Base-by-base conservation (phyloP, 2,888 invertebrate species). In the Spodoptera picta region DNA sequence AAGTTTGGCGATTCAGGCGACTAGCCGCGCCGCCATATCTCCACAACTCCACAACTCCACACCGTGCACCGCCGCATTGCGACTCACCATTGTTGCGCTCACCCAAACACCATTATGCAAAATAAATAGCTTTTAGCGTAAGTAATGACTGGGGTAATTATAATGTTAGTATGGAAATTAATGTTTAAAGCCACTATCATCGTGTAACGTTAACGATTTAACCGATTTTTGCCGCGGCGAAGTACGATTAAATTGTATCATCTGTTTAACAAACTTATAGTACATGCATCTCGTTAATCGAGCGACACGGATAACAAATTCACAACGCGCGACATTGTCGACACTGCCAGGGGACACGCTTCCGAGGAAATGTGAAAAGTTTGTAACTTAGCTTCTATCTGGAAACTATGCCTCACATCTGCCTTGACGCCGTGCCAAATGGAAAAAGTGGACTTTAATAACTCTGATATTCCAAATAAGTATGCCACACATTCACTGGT, bases 311-410 rank as follows among this genome's bases (percentile, higher is more conserved):
- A 87, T 89, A 90, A 88, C 83, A 87, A 87, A 90, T 89, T 88
- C 87, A 81, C 83, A 86, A 85, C 85, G 85, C 83, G 86, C 84
- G 87, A 88, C 87, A 84, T 75, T 84, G 85, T 79, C 79, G 79
- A 80, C 85, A 84, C 81, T 84, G 85, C 78, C 78, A 79, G 64
- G 80, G 79, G 79, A 83, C 80, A 73, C 75, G 82, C 77, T 80
- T 67, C 65, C 79, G 83, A 83, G 88, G 88, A 92, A 92, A 93
- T 92, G 92, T 89, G 92, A 92, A 92, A 93, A 93, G 92, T 93
- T 93, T 85, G 83, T 81, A 90, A 92, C 88, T 92, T 91, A 81
- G 80, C 82, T 88, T 89, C 88, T 90, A 91, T 92, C 90, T 89
- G 86, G 81, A 86, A 87, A 85, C 86, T 85, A 85, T 82, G 84